Evolutionary conservation across 53 echinoderm and acorn worm genomes (phyloP), one percentile per base, ranked within the genome.

Genomic region (Holothuria leucospilota): DNA sequence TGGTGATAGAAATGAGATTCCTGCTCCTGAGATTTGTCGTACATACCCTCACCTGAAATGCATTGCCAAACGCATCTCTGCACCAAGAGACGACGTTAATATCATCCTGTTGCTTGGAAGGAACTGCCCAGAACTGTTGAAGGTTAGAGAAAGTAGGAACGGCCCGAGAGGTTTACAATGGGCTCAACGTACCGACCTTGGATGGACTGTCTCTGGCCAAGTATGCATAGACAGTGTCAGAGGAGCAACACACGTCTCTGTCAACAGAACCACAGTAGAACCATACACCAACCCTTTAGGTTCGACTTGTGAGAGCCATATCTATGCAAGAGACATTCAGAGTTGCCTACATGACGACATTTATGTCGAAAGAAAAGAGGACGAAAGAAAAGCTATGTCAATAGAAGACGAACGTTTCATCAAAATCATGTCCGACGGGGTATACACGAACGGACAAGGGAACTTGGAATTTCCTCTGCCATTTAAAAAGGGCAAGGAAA

Each of bases 81-180:
- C 71, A 78, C 23, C n/a, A 21, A 79, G 56, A 68, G 85, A 88
- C 0, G 86, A 92, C 8, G 80, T 83, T 0, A 29, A 81, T 25
- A 89, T 89, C 16, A 0, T 85, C 9, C 68, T 88, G 0, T 86
- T 92, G 30, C 68, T 92, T 16, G 89, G 86, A 26, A 75, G 89
- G 29, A 84, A 82, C 77, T 89, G 92, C 72, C 92, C 86, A 6
- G 92, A 92, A 65, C 84, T 77, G 20, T 82, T 92, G 20, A 92
- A 92, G 23, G 68, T 92, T 0, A 81, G 92, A 59, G 86, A 89
- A 87, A 80, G 86, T 14, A 82, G 78, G 0, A 92, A 92, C 40
- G 85, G 88, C 39, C 85, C 91, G 1, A 78, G 23, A 59, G 85
- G 85, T 26, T 85, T 75, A 7, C 92, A 86, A 21, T 92, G 92